A percentile compares a stretch with the other conserved stretches of the same genome.
These are phyloP conservation scores for Melipona beecheii DNA, from an alignment of 2,888 invertebrate species.

Conservation along the genomic window DNA sequence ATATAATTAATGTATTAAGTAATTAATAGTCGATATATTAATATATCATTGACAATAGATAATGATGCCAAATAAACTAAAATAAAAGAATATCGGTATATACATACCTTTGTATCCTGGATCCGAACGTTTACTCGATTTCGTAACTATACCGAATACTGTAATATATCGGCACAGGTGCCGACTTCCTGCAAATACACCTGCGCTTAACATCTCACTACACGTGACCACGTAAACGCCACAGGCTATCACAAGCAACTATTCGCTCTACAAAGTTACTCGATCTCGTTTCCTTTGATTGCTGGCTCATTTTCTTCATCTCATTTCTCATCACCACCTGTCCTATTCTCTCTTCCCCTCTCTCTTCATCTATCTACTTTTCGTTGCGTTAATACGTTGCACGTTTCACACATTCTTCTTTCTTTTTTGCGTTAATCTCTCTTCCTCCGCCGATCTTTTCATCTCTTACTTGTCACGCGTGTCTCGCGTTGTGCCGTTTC, in stretches of 20 bases:
- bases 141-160: background rate
- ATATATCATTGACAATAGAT: too few species aligned
- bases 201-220: conserved; percentile 45
- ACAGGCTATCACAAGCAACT: conserved; percentile 24
- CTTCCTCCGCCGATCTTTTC: background rate
- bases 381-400: background rate
- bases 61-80: too few species aligned
- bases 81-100: too few species aligned
- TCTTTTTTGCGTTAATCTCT: background rate
- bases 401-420: too few species aligned
- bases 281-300: conserved; percentile 14
- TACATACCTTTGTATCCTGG: too few species aligned
- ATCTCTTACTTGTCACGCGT: background rate
- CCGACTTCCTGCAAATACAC: conserved; percentile 12
- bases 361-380: background rate
- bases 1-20: too few species aligned
- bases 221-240: conserved; percentile 42
- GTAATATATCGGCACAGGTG: background rate
- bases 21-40: too few species aligned
- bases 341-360: background rate
- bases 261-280: conserved; percentile 59
- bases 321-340: background rate
- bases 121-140: background rate
- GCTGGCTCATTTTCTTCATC: background rate
- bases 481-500: background rate